Evolutionary conservation across 2,888 invertebrate species (phyloP).

Genomic region (Antheraea assamensis): DNA sequence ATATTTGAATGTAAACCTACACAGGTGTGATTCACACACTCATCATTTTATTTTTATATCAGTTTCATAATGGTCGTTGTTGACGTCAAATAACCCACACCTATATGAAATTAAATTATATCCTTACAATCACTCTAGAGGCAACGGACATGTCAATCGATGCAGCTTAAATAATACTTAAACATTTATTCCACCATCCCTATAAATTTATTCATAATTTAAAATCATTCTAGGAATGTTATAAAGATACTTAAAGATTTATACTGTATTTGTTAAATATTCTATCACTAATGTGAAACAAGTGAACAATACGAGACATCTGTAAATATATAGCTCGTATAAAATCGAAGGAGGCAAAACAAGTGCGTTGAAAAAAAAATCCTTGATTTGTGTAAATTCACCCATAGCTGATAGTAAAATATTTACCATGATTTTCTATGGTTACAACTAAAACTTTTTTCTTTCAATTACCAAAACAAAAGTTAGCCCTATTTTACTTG

Average conservation of each 20-base stretch:
- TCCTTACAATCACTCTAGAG: not conserved
- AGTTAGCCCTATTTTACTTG: no score
- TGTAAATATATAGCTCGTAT: constrained; percentile 21
- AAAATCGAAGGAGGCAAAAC: no score
- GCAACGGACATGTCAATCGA: not conserved
- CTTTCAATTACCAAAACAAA: no score
- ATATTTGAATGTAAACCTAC: not conserved
- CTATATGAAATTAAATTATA: not conserved
- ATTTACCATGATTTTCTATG: no score
- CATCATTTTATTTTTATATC: not conserved
- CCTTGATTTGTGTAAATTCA: no score
- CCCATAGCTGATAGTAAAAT: no score
- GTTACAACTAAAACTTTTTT: constrained; percentile 19
- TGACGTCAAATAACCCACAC: not conserved
- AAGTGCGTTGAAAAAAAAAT: no score
- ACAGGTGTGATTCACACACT: not conserved
- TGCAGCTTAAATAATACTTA: not conserved
- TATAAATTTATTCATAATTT: not conserved
- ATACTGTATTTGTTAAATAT: not conserved
- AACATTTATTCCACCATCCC: not conserved
- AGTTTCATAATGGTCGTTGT: not conserved
- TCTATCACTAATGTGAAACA: not conserved
- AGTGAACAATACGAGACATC: not conserved
- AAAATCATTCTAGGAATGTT: constrained; percentile 15
- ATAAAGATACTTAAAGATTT: not conserved